Base-by-base conservation (phyloP, 2,888 invertebrate genomes). In the Drosophila pseudotalamancana region DNA sequence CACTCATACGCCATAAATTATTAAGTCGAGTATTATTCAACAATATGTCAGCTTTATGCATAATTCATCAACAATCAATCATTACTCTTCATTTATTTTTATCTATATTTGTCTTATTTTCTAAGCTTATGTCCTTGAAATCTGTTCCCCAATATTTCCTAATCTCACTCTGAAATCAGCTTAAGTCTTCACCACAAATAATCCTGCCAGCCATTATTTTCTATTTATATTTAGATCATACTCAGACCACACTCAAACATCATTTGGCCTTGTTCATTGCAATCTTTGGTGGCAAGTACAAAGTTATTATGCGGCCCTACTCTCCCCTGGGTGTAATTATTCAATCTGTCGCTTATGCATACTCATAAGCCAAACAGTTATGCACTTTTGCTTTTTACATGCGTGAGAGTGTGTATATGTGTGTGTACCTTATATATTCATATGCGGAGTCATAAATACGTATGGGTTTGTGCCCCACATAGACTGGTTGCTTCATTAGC, bases 401-500 rank as follows among this genome's bases (percentile, higher is more conserved):
- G 18, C 29, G 19, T 35, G 16, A 3, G 4, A 23, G 8, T 48
- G 50, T 25, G 32, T 55, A 19, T 53, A 46, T 54, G 25, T 48
- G n/a, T 39, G 27, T 37, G 11, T 48, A 8, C 32, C 16, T 49
- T 48, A 48, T 34, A 34, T 25, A 48, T 48, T 48, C 46, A 48
- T 37, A 37, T 27, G 37, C 37, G 11, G 21, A 32, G 46, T 32
- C 32, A 46, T 46, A 46, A 46, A 46, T 46, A 32, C 46, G 37
- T 27, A 1, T 59, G 42, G n/a, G 43, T 43, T 29, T 43, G 18
- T 16, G 42, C 12, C 43, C 11, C 32, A 48, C 48, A 59, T 73
- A 70, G 64, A 59, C 68, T 78, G 72, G 64, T 69, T 72, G 86
- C 82, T 87, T 87, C 83, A 83, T 83, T 83, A 83, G 85, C 82